A percentile compares a stretch with the other conserved stretches of the same genome.
These are phyloP conservation scores for Hippocampus kuda DNA, from an alignment of 2,797 vertebrate genomes.

Conservation along the genomic window DNA sequence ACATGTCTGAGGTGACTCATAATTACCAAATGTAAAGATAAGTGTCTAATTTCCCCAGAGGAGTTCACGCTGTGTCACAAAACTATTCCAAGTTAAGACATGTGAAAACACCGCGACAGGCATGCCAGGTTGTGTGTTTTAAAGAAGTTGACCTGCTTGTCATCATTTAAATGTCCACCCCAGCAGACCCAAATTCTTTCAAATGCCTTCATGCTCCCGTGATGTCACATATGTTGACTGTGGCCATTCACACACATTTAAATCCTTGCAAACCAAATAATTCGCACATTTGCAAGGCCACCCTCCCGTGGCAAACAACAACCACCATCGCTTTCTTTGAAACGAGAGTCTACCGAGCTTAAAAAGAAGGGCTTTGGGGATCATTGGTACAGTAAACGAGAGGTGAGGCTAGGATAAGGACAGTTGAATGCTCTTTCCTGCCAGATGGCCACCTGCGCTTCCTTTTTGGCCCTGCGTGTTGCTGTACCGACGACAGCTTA, in stretches of 20 bases:
- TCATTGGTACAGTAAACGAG: slow-evolving; percentile 14
- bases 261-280: slow-evolving; percentile 15
- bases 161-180: background rate
- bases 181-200: slow-evolving; percentile 14
- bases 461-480: slow-evolving; percentile 1
- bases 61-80: background rate
- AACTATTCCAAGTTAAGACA: background rate
- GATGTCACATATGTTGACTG: background rate
- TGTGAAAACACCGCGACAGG: background rate
- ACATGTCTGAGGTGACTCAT: slow-evolving; percentile 1
- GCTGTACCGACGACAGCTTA: slow-evolving; percentile 20
- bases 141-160: background rate
- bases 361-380: background rate
- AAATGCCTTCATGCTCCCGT: background rate
- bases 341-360: no score
- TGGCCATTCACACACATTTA: slow-evolving; percentile 32
- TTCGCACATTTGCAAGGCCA: slow-evolving; percentile 22
- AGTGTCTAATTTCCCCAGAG: background rate
- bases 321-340: background rate
- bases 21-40: background rate
- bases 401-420: slow-evolving; percentile 18
- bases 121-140: background rate
- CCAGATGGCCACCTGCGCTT: slow-evolving; percentile 29
- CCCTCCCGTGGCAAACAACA: background rate
- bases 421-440: slow-evolving; percentile 35